Conservation (phyloP, 1,140 invertebrate genomes). For the Parapsyche elsis region DNA sequence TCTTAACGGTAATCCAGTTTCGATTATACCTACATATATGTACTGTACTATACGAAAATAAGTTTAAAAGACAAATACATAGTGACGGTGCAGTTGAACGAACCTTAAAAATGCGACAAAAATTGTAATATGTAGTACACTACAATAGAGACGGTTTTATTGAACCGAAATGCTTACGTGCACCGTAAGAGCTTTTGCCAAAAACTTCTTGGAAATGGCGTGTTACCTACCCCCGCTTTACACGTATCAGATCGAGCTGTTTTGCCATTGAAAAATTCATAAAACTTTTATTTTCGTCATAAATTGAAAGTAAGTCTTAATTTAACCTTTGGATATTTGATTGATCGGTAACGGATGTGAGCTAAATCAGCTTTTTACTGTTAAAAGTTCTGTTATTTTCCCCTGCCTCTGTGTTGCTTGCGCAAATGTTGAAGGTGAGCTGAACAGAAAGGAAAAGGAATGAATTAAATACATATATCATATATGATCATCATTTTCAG, state of each 20-base stretch:
- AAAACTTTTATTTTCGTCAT: no score
- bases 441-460: no score
- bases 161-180: neutral
- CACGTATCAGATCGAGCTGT: neutral
- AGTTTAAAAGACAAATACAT: neutral
- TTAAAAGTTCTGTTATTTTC: no score
- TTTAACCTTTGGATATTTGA: no score
- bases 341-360: no score
- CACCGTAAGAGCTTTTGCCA: neutral
- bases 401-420: no score
- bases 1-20: conserved; percentile 6
- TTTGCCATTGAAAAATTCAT: neutral
- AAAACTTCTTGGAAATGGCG: conserved; percentile 13
- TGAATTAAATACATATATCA: no score
- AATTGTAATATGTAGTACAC: neutral
- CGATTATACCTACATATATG: neutral
- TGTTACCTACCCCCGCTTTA: neutral
- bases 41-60: neutral
- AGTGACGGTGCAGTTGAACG: neutral
- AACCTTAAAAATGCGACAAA: conserved; percentile 6
- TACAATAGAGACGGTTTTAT: neutral
- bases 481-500: no score
- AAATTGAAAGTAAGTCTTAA: no score
- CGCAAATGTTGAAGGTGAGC: no score
- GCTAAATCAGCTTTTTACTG: no score